Evolutionary conservation across 2,113 vertebrate species (phyloP).

Genomic region (Takifugu bimaculatus): DNA sequence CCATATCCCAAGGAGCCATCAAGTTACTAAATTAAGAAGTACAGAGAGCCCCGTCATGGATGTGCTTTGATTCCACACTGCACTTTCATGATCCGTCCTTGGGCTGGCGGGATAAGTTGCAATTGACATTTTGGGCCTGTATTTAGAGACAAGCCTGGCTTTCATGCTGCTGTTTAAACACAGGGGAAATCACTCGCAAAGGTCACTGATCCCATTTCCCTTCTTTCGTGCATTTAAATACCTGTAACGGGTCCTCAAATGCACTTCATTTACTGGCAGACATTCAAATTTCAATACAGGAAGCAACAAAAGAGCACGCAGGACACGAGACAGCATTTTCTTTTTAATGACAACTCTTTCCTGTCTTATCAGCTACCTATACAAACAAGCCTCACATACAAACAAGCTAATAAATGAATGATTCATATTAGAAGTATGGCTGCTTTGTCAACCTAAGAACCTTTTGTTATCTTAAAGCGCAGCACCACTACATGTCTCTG

Average conservation of each 20-base stretch:
- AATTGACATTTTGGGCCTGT: slow-evolving; percentile 78
- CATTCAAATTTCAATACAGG: slow-evolving; percentile 58
- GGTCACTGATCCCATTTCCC: slow-evolving; percentile 82
- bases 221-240: slow-evolving; percentile 70
- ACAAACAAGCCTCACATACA: neutral
- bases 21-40: slow-evolving; percentile 25
- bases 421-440: neutral
- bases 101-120: slow-evolving; percentile 77
- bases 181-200: slow-evolving; percentile 78
- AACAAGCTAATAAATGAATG: neutral
- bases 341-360: slow-evolving; percentile 27
- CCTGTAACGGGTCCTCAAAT: slow-evolving; percentile 63
- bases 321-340: slow-evolving; percentile 26
- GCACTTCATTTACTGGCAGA: slow-evolving; percentile 61
- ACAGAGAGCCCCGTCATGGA: slow-evolving; percentile 58
- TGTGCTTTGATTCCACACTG: slow-evolving; percentile 72
- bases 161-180: slow-evolving; percentile 81
- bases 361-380: neutral
- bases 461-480: slow-evolving; percentile 72
- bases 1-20: slow-evolving; percentile 6
- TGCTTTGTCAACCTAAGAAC: slow-evolving; percentile 1
- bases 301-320: slow-evolving; percentile 23
- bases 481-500: slow-evolving; percentile 84
- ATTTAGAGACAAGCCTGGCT: slow-evolving; percentile 80
- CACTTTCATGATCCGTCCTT: slow-evolving; percentile 76